Evolutionary conservation across 2,797 vertebrate genomes (phyloP).

Genomic region (Kryptolebias ocellatus): DNA sequence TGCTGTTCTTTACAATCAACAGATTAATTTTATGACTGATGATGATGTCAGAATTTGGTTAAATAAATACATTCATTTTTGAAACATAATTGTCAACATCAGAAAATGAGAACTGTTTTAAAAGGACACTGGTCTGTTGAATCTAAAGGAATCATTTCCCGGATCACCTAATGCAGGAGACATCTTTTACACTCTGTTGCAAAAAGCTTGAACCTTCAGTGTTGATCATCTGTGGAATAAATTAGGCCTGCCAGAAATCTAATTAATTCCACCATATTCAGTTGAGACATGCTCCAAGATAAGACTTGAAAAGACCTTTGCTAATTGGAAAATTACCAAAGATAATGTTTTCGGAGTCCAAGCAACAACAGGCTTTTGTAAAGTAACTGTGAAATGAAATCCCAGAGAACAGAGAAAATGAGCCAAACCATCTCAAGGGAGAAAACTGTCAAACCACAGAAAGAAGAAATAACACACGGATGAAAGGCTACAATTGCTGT

Average conservation of each 20-base stretch:
- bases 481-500: conserved; percentile 27
- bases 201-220: conserved; percentile 10
- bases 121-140: neutral
- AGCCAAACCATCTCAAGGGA: conserved; percentile 49
- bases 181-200: conserved; percentile 19
- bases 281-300: conserved; percentile 66
- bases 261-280: conserved; percentile 57
- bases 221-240: conserved; percentile 30
- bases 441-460: conserved; percentile 36
- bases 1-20: no score
- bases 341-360: conserved; percentile 63
- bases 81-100: neutral
- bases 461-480: conserved; percentile 25
- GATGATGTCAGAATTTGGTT: no score
- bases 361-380: conserved; percentile 58
- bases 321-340: conserved; percentile 73
- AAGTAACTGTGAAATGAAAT: conserved; percentile 38
- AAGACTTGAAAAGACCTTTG: conserved; percentile 55
- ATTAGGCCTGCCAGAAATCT: conserved; percentile 41
- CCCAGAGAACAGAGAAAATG: conserved; percentile 39
- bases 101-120: neutral
- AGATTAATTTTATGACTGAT: no score
- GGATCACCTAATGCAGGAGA: conserved; percentile 10
- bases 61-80: neutral
- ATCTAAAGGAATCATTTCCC: conserved; percentile 6